Base-by-base conservation (phyloP, 1,140 invertebrate species). In the Polypedilum pembai region DNA sequence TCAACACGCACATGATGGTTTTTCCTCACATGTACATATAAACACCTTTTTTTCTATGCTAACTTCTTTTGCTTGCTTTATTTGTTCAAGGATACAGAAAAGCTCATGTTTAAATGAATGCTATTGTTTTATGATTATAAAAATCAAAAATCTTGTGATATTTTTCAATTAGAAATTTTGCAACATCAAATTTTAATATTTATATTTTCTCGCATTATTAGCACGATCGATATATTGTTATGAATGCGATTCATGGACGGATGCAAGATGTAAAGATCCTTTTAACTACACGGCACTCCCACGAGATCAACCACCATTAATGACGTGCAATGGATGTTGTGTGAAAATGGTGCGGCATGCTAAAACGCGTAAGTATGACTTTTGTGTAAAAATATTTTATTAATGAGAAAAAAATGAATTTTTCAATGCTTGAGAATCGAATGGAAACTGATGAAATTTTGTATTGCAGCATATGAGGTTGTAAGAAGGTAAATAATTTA, bases 321-420 rank as follows among this genome's bases (percentile, higher is more conserved):
- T 92, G 86, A 91, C 89, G 8, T 96, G 94, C 80, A 91, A 94
- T 79, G 94, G 94, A 45, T 96, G 94, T 84, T 96, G 94, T 83
- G 94, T 96, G 17, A 96, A 96, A 86, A 94, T 96, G 89, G 93
- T 96, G 76, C 88, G 92, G 76, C 92, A 94, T 83, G 90, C 92
- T 73, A 91, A 91, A 84, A 92, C 91, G 82, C 88, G 94, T 95
- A 83, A 92, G 91, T 90, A 77, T 66, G 12, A 74, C 8, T 63
- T 41, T 15, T 74, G n/a, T 41, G 15, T 1, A 73, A 10, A 33
- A 66, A n/a, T 66, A 15, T 5, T 5, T 66, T 20, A n/a, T 65
- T 41, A 24, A 24, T 33, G 24, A 1, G 24, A 41, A 10, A 15
- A 20, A 69, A 73, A 21, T 66, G 41, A 69, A 74, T 40, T 73